These are phyloP conservation scores for Gallinago stenura DNA, from an alignment of 2,797 vertebrate species.

Conservation along the genomic window DNA sequence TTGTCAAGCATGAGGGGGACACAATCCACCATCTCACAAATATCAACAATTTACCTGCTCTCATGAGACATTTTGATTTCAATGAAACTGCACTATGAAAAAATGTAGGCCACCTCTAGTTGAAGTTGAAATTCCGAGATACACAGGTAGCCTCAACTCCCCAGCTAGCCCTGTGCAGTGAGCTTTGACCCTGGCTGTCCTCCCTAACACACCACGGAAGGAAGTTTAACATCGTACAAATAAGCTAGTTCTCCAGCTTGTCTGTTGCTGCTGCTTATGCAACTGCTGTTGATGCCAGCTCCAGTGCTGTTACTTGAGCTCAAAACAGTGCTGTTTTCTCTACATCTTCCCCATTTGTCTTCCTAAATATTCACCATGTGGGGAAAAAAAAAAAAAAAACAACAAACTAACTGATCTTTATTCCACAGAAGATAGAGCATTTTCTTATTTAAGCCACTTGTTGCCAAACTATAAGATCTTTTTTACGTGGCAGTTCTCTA, in stretches of 20 bases:
- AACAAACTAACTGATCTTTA: neutral
- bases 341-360: neutral
- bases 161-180: neutral
- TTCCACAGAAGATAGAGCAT: neutral
- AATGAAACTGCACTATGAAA: neutral
- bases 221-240: neutral
- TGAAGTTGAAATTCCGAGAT: neutral
- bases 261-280: neutral
- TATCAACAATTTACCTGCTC: neutral
- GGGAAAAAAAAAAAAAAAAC: too few species aligned
- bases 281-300: neutral
- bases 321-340: neutral
- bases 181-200: neutral
- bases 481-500: neutral
- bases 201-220: neutral
- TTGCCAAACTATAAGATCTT: neutral
- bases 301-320: neutral
- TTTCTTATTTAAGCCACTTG: neutral
- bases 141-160: rapidly evolving
- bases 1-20: neutral
- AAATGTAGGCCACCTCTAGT: neutral
- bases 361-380: neutral
- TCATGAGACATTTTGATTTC: neutral
- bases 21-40: neutral
- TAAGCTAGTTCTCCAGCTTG: neutral